Percentiles rank a stretch among this genome's conserved stretches.
These are phyloP conservation scores for Eupsilia transversa DNA, from an alignment of 2,888 invertebrate genomes.

Conservation along the genomic window DNA sequence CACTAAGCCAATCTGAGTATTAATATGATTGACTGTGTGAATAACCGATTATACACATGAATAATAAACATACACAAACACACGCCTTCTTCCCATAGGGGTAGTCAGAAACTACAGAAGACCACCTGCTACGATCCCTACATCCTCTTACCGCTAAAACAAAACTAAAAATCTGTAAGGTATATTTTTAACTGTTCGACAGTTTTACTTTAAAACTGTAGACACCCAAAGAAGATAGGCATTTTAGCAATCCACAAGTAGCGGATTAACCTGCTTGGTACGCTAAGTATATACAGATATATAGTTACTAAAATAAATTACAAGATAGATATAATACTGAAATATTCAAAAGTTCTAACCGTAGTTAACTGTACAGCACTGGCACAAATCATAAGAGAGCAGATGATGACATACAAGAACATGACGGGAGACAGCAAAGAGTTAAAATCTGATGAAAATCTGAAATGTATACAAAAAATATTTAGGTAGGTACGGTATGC, in stretches of 20 bases:
- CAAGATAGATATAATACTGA: fast-evolving
- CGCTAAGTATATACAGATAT: not conserved
- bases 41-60: not conserved
- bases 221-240: not conserved
- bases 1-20: not conserved
- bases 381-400: slow-evolving; percentile 87
- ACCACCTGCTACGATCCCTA: not conserved
- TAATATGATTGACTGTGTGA: not conserved
- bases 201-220: not conserved
- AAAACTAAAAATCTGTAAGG: not conserved
- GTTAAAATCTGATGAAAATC: slow-evolving; percentile 80
- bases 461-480: slow-evolving; percentile 67
- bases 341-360: slow-evolving; percentile 68
- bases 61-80: not conserved
- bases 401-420: slow-evolving; percentile 86
- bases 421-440: slow-evolving; percentile 84
- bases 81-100: not conserved
- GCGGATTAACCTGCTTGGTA: not conserved
- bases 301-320: not conserved
- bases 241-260: not conserved
- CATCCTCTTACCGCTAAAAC: not conserved
- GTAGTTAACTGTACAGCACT: slow-evolving; percentile 83
- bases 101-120: not conserved
- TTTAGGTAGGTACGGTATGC: too few species aligned
- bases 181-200: not conserved